Base-by-base conservation (phyloP, 2,888 invertebrate species). In the Archips crataeganus region DNA sequence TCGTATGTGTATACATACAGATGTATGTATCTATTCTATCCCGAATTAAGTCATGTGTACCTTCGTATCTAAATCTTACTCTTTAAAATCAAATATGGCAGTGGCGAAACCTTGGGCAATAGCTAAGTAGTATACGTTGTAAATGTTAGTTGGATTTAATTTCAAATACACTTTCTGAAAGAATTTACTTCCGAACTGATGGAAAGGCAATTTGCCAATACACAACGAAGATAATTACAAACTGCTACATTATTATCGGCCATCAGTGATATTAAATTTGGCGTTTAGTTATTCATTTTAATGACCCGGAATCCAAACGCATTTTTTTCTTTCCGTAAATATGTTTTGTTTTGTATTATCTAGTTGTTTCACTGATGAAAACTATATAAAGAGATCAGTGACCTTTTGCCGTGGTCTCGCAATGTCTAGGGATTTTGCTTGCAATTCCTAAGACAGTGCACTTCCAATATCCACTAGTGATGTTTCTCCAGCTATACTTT, bases 401-500 rank as follows among this genome's bases (percentile, higher is more conserved):
- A 34, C 42, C 11, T 64, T 15, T 34, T 57, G 36, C 32, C 23
- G 39, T 15, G 54, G 6, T 59, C 23, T 49, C 23, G 36, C n/a
- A 10, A 64, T 59, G 57, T 42, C 42, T 49, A 5, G 36, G 70
- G 64, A 47, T 15, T 45, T 3, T 15, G 15, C 47, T 9, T 39
- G 57, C 57, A 47, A 39, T 42, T n/a, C 10, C 32, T 54, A 6
- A 62, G 54, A 10, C 49, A 15, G 57, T 36, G 54, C 23, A 61
- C 62, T 54, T 13, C 39, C 32, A 54, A 70, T 54, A 42, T 70
- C 13, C 1, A 49, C 13, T 54, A 57, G 57, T 32, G 66, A 13
- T 63, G 63, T 67, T 67, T 4, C 4, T 61, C 2, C 23, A 42
- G 39, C 39, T 49, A 69, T 51, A 39, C 34, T 49, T 57, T 5